Base-by-base conservation (phyloP, 2,888 invertebrate species). In the Troilus luridus region DNA sequence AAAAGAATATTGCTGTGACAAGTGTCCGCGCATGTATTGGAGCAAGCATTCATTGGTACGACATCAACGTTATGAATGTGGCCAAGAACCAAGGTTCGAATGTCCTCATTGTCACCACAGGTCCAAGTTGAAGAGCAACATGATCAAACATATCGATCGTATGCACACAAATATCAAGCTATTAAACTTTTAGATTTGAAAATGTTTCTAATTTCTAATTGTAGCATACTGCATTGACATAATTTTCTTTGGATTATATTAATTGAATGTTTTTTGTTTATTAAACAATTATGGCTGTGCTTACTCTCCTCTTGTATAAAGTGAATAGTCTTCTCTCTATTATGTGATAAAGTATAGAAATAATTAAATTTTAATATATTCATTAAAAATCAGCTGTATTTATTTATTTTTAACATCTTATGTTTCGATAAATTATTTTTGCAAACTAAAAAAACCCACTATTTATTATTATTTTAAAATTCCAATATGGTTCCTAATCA, bases 131-230 rank as follows among this genome's bases (percentile, higher is more conserved):
- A 92, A 92, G 89, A 90, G 91, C 41, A 91, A 92, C 62, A 59
- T 92, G 67, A 92, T 88, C 19, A 91, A 90, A 90, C 92, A 92
- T 58, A 93, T 93, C n/a, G 92, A 94, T 85, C 88, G 72, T 19
- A 89, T 91, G 77, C 92, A 92, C 56, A 85, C 21, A n/a, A 85
- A n/a, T 85, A n/a, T 85, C n/a, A 85, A 41, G 56, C 54, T 85
- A 21, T 85, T 85, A 54, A 85, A 85, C 10, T 85, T 85, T 85
- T 56, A 85, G n/a, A 56, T 0, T 54, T 81, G 7, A 6, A n/a
- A 56, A 21, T 56, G 19, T 77, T 1, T 56, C 56, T 85, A n/a
- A 54, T 85, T 85, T 85, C 0, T 24, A 19, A 54, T 81, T 81
- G 0, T 41, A 19, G 12, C 11, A n/a, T 81, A 8, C 17, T 21